Evolutionary conservation across 2,797 vertebrate genomes (phyloP).

Genomic region (Tragopan temminckii): DNA sequence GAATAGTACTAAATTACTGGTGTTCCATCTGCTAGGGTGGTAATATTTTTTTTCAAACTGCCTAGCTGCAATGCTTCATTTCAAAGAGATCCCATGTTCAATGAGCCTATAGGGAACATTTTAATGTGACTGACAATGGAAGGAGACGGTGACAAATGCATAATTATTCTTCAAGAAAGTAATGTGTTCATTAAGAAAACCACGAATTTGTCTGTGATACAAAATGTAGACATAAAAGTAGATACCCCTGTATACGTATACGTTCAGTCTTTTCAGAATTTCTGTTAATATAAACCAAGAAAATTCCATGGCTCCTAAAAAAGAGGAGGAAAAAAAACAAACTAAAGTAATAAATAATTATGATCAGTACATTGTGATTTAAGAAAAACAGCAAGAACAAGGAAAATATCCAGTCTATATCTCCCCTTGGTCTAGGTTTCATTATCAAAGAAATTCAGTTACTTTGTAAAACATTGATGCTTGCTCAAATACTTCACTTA

Average conservation of each 20-base stretch:
- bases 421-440: not conserved
- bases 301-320: not conserved
- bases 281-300: not conserved
- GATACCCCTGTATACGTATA: not conserved
- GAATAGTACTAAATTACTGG: slow-evolving; percentile 76
- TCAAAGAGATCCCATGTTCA: slow-evolving; percentile 50
- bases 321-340: not conserved
- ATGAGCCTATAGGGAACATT: slow-evolving; percentile 18
- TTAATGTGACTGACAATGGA: slow-evolving; percentile 35
- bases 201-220: not conserved
- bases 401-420: not conserved
- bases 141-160: slow-evolving; percentile 46
- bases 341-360: not conserved
- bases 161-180: slow-evolving; percentile 24
- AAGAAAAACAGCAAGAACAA: not conserved
- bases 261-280: not conserved
- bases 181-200: slow-evolving; percentile 39
- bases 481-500: not conserved
- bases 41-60: slow-evolving; percentile 66
- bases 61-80: slow-evolving; percentile 65
- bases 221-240: not conserved
- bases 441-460: not conserved
- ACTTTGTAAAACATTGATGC: not conserved
- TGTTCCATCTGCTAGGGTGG: slow-evolving; percentile 70
- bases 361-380: not conserved